Conservation (phyloP, 1,140 invertebrate species). For the Zaprionus inermis region DNA sequence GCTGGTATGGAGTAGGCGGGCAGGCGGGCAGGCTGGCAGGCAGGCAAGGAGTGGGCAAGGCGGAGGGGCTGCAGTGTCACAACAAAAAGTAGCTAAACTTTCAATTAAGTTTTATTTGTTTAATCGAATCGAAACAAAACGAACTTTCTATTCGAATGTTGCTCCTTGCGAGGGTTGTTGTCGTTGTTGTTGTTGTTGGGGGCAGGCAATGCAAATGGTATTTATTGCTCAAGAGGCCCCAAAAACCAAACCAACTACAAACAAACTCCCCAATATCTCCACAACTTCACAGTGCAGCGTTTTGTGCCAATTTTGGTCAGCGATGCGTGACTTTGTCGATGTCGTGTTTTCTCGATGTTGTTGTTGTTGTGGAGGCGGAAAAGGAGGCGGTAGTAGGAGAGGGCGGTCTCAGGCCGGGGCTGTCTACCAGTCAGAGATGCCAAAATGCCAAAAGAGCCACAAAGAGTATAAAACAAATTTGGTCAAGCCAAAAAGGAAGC, state of each 20-base stretch:
- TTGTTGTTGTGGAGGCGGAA: constrained; percentile 27
- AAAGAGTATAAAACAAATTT: constrained; percentile 81
- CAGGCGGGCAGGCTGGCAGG: too few species aligned
- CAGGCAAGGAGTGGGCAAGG: background rate
- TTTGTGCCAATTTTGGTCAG: constrained; percentile 76
- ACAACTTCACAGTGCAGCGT: constrained; percentile 20
- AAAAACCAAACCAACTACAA: constrained; percentile 42
- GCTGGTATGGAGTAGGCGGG: background rate
- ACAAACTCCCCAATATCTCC: constrained; percentile 34
- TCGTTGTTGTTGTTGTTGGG: constrained; percentile 15
- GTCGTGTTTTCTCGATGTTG: constrained; percentile 56
- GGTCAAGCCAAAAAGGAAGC: constrained; percentile 80
- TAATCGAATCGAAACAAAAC: constrained; percentile 56
- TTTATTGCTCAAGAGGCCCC: constrained; percentile 71
- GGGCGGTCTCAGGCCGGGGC: constrained; percentile 30
- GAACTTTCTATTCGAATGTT: constrained; percentile 69
- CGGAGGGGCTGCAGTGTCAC: constrained; percentile 5
- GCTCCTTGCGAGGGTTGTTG: constrained; percentile 17
- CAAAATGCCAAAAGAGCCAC: constrained; percentile 77
- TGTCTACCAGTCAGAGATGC: constrained; percentile 63
- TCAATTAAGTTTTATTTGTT: constrained; percentile 66
- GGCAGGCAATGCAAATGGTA: constrained; percentile 58
- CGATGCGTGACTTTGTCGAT: constrained; percentile 80
- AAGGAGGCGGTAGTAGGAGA: constrained; percentile 3
- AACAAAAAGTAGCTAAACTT: constrained; percentile 51